Base-by-base conservation (phyloP, 2,888 invertebrate species). In the Diarsia brunnea region DNA sequence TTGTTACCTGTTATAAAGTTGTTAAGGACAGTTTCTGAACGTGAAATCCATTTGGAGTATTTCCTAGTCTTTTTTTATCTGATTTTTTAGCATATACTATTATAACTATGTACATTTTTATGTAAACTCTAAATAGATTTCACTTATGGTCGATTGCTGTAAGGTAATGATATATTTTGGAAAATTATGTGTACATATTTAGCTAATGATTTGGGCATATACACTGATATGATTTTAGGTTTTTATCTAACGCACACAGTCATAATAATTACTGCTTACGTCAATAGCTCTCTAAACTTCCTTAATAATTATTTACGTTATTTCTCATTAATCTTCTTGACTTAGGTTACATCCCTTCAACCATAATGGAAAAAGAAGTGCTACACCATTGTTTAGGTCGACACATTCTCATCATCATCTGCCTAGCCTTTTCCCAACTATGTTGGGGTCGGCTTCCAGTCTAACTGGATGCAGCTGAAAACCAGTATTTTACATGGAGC, bases 1-100 rank as follows among this genome's bases (percentile, higher is more conserved):
- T 87, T 94, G 95, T 95, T 95, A 95, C 94, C 95, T 93, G 91
- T 94, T 91, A 92, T 90, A 87, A 84, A 82, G 81, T 84, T 89
- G 87, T 85, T 87, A 85, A 71, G 84, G 90, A 84, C 89, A 87
- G 89, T 93, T 90, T 92, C 93, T 92, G 90, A 87, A 78, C 90
- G 93, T 92, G 84, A 89, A 93, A 93, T 95, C 91, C 91, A 92
- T 94, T 93, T 88, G 85, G 90, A 91, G 91, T 83, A 86, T 74
- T 72, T 86, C 91, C 95, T 95, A 95, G 95, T 95, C 95, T 91
- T 92, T 92, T 78, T 92, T 91, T 92, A 94, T 94, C 94, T 95
- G 93, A 94, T 92, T 93, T 91, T 91, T 90, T 90, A 88, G 84
- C 75, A 82, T 87, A 86, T 86, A 86, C 81, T 83, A 64, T 82